Conservation (phyloP, 2,113 vertebrate species). For the Herpailurus yagouaroundi region DNA sequence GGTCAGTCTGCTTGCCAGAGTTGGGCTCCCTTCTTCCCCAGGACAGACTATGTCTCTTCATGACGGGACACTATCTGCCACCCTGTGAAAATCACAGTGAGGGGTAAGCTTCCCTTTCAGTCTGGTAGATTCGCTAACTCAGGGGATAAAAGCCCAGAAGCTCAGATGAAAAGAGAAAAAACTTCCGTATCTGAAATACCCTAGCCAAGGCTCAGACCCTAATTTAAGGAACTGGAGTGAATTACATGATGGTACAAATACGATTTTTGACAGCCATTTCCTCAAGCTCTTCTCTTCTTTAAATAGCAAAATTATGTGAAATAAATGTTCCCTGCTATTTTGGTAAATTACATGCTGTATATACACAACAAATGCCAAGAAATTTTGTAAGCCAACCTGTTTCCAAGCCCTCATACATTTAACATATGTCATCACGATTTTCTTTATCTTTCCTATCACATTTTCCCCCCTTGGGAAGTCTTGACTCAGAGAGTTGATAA, state of each 20-base stretch:
- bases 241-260: not conserved
- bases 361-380: constrained; percentile 60
- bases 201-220: not conserved
- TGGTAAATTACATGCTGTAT: constrained; percentile 57
- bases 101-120: not conserved
- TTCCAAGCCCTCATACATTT: not conserved
- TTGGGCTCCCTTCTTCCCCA: not conserved
- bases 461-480: not conserved
- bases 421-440: constrained; percentile 57
- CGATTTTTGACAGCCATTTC: constrained; percentile 48
- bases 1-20: not conserved
- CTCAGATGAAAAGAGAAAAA: not conserved
- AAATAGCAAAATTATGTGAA: constrained; percentile 69
- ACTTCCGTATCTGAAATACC: not conserved
- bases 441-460: constrained; percentile 28
- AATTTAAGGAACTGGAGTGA: not conserved
- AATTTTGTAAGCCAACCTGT: not conserved
- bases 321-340: constrained; percentile 70
- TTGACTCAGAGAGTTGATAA: constrained; percentile 18
- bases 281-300: constrained; percentile 40
- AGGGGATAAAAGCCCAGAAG: not conserved
- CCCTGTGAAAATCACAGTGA: not conserved
- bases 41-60: not conserved
- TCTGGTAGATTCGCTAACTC: not conserved
- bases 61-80: not conserved